Percentiles rank a stretch among this genome's conserved stretches.
Conservation (phyloP, 2,797 vertebrate genomes). For the Pogoniulus pusillus region DNA sequence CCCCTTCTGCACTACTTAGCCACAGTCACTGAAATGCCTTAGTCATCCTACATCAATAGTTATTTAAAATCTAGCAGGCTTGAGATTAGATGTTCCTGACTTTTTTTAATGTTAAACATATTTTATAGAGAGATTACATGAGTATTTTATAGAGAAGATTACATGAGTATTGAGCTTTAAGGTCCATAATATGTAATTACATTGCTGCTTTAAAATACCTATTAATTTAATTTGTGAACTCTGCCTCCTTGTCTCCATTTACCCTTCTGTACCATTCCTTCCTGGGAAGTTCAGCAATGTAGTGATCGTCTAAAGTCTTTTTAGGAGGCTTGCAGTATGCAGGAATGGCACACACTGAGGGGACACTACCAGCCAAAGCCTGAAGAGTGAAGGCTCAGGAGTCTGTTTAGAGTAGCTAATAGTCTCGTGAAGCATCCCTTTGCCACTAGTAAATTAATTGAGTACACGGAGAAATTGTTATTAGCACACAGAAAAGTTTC, state of each 20-base stretch:
- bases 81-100: not conserved
- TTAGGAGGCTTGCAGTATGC: not conserved
- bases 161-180: not conserved
- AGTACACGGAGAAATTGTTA: not conserved
- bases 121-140: not conserved
- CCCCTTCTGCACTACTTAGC: not conserved
- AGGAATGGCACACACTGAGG: not conserved
- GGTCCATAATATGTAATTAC: not conserved
- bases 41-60: not conserved
- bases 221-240: slow-evolving; percentile 34
- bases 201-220: not conserved
- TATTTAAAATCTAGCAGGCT: not conserved
- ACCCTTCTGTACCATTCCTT: not conserved
- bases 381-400: not conserved
- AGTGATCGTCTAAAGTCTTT: not conserved
- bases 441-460: not conserved
- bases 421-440: not conserved
- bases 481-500: not conserved
- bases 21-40: not conserved
- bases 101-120: not conserved
- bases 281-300: not conserved
- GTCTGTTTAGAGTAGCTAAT: not conserved
- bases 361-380: not conserved
- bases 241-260: not conserved
- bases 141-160: not conserved